Evolutionary conservation across 2,888 invertebrate species (phyloP).

Genomic region (Cephus pygmeus): DNA sequence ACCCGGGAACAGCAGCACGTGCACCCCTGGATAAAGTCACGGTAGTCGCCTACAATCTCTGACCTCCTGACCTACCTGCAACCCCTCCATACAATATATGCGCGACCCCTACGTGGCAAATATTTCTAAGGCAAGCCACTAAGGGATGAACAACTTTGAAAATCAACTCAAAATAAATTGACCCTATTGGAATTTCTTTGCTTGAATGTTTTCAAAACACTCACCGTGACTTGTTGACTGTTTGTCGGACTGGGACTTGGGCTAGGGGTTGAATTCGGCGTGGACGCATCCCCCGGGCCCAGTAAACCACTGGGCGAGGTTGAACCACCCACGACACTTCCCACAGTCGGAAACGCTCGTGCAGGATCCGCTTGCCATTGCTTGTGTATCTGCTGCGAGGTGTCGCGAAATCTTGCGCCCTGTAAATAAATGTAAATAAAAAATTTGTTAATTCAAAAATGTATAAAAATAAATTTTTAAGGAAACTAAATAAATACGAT

Average conservation of each 20-base stretch:
- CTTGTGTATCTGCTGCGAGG: slow-evolving; percentile 80
- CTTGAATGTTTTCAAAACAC: slow-evolving; percentile 18
- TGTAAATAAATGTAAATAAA: slow-evolving; percentile 28
- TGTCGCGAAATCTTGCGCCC: slow-evolving; percentile 78
- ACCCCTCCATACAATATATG: too few relatives aligned
- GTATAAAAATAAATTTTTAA: too few relatives aligned
- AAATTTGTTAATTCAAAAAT: not conserved
- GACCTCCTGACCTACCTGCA: slow-evolving; percentile 27
- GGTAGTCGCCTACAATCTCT: not conserved
- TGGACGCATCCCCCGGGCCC: slow-evolving; percentile 42
- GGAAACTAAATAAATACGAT: too few relatives aligned
- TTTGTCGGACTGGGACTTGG: slow-evolving; percentile 62
- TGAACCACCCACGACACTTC: slow-evolving; percentile 41
- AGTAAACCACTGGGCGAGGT: slow-evolving; percentile 39
- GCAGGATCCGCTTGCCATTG: slow-evolving; percentile 71
- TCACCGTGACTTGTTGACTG: slow-evolving; percentile 58
- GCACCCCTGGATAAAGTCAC: too few relatives aligned
- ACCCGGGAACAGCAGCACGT: slow-evolving; percentile 27
- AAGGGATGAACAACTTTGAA: too few relatives aligned
- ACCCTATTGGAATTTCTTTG: too few relatives aligned
- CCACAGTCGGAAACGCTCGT: slow-evolving; percentile 61
- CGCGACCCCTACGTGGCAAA: too few relatives aligned
- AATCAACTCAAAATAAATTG: too few relatives aligned
- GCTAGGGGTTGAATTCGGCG: slow-evolving; percentile 59
- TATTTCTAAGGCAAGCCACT: too few relatives aligned